Base-by-base conservation (phyloP, 2,888 invertebrate species). In the Lycophotia porphyrea region DNA sequence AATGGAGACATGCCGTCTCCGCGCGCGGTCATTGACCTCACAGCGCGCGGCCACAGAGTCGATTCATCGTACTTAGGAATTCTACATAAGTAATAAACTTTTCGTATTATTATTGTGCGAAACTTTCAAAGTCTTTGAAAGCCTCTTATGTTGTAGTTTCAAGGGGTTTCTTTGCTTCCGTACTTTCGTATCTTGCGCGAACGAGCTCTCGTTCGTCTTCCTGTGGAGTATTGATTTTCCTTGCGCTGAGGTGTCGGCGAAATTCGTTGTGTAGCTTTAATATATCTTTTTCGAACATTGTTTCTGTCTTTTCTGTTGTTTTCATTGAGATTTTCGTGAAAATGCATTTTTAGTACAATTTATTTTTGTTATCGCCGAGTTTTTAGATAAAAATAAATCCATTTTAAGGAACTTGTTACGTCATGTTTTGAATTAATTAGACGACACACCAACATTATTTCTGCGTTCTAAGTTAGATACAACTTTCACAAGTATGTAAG, bases 11-110 rank as follows among this genome's bases (percentile, higher is more conserved):
- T 83, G 88, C 90, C 73, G 88, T 90, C 90, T 89, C 82, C 61
- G 80, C 74, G 82, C 82, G 87, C 87, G 92, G 91, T 89, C 90
- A 76, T 66, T 74, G 90, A 88, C 92, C 90, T 78, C 70, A 18
- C 79, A 64, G 82, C 81, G 82, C 76, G 79, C 85, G 82, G 78
- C 76, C 88, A 55, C 81, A 78, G 60, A 72, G 75, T 65, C 87
- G 80, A 83, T 82, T 81, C 85, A 84, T 84, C 86, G 88, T 82
- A 87, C 87, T 84, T 80, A 87, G 84, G 80, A 89, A 87, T 88
- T 88, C 89, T 88, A 87, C 85, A 75, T 88, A 88, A 79, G 82
- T 79, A 84, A 87, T 82, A 84, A 88, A 87, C 71, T 86, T 82
- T 88, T 82, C 80, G 81, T 85, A 83, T 83, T 83, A 85, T 82